Conservation (phyloP, 2,888 invertebrate species). For the Drosophila melanocephala region DNA sequence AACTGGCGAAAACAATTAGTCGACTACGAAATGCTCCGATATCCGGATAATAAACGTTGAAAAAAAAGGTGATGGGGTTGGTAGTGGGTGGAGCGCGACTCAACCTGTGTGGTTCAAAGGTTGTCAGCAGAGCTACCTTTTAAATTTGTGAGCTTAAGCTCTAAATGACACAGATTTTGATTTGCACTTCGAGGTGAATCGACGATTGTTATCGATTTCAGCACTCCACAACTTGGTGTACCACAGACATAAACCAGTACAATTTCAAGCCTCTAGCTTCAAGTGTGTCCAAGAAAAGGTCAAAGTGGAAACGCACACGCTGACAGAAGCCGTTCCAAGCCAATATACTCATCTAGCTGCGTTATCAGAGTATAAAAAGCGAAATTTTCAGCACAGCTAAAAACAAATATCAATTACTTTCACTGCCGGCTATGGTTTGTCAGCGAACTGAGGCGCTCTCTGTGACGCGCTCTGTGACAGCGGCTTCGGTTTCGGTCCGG, state of each 20-base stretch:
- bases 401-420: conserved; percentile 74
- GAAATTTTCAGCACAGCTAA: conserved; percentile 52
- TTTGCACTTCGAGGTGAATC: background rate
- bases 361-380: conserved; percentile 48
- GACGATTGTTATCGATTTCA: background rate
- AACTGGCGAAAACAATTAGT: conserved; percentile 12
- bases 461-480: conserved; percentile 4
- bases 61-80: background rate
- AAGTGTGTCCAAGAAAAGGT: background rate
- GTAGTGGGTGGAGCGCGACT: background rate
- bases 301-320: too few species aligned
- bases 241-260: background rate
- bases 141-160: background rate
- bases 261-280: background rate
- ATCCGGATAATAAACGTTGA: background rate
- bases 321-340: background rate
- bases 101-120: background rate
- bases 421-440: conserved; percentile 65
- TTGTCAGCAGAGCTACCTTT: background rate
- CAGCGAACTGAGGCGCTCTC: conserved; percentile 20
- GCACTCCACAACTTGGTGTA: background rate
- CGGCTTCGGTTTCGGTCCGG: conserved; percentile 32
- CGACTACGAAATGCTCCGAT: background rate
- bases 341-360: background rate
- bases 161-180: background rate